Evolutionary conservation across 92 coral and sea anemone genomes (phyloP).

Genomic region (Epizoanthus rinbou): DNA sequence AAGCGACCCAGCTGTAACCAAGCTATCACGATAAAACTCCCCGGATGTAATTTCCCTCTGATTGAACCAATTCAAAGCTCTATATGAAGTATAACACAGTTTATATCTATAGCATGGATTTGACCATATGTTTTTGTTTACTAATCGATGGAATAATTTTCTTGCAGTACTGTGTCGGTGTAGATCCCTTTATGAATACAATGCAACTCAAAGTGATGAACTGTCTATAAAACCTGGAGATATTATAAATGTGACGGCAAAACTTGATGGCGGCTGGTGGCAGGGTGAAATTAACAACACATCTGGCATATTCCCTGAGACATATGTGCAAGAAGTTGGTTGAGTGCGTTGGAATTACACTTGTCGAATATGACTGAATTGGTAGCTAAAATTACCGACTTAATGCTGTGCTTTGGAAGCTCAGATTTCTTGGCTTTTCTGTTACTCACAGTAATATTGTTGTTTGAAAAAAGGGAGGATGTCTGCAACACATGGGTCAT

Average conservation of each 20-base stretch:
- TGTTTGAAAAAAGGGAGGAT: too few relatives aligned
- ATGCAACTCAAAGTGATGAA: conserved; percentile 88
- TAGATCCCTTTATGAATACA: conserved; percentile 84
- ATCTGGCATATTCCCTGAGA: conserved; percentile 92
- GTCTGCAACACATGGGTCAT: too few relatives aligned
- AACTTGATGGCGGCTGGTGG: conserved; percentile 95
- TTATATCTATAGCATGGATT: too few relatives aligned
- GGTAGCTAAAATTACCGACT: too few relatives aligned
- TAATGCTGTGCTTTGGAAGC: too few relatives aligned
- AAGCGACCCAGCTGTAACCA: too few relatives aligned
- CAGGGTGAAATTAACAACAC: conserved; percentile 82
- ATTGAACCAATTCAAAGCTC: neutral
- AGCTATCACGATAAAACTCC: too few relatives aligned
- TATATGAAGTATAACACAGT: too few relatives aligned
- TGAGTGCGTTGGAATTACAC: neutral
- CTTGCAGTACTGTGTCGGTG: conserved; percentile 76
- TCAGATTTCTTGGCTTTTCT: too few relatives aligned
- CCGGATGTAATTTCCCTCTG: too few relatives aligned
- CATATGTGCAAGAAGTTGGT: conserved; percentile 87
- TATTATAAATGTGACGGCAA: conserved; percentile 77
- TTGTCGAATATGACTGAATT: too few relatives aligned
- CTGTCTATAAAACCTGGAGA: conserved; percentile 86
- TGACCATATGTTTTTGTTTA: neutral
- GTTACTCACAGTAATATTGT: too few relatives aligned
- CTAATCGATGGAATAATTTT: neutral